phyloP scores from a whole-genome alignment of 2,888 invertebrate genomes.

The Caenorhabditis doughertyi region DNA sequence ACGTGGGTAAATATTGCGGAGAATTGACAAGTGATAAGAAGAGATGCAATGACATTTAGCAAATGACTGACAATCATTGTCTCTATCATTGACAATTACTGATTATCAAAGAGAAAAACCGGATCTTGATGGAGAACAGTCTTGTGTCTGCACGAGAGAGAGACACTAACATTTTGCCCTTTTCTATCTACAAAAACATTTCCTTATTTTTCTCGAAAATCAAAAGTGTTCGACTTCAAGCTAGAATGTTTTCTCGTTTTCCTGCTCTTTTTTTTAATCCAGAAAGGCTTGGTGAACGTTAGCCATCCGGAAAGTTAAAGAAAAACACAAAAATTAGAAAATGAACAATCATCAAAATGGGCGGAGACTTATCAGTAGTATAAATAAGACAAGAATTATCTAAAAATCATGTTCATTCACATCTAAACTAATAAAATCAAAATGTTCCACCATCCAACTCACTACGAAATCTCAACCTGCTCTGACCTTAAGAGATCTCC shows the following conservation, averaged over 20 bases:
- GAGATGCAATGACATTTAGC: conserved; percentile 22
- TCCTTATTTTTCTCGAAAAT: neutral
- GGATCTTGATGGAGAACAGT: neutral
- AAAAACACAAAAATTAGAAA: conserved; percentile 5
- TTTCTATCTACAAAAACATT: conserved; percentile 5
- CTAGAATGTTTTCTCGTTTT: neutral
- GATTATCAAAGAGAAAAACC: conserved; percentile 8
- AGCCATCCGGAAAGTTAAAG: neutral
- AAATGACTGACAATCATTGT: conserved; percentile 20
- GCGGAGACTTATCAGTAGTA: conserved; percentile 29
- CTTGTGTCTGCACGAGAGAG: neutral
- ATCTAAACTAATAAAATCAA: neutral
- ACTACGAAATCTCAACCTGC: neutral
- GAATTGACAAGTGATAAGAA: conserved; percentile 1
- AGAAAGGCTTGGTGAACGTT: conserved; percentile 1
- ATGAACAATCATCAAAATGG: conserved; percentile 17
- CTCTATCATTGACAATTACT: neutral
- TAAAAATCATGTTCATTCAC: conserved; percentile 15
- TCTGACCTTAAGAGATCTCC: conserved; percentile 1
- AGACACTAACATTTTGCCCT: conserved; percentile 2
- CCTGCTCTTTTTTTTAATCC: neutral
- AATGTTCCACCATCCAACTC: conserved; percentile 22
- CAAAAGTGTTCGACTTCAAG: neutral
- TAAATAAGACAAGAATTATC: conserved; percentile 9
- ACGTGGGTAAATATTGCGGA: neutral